Evolutionary conservation across 2,113 vertebrate species (phyloP), one percentile per base, ranked within the genome.

Genomic region (Toxotes chatareus): DNA sequence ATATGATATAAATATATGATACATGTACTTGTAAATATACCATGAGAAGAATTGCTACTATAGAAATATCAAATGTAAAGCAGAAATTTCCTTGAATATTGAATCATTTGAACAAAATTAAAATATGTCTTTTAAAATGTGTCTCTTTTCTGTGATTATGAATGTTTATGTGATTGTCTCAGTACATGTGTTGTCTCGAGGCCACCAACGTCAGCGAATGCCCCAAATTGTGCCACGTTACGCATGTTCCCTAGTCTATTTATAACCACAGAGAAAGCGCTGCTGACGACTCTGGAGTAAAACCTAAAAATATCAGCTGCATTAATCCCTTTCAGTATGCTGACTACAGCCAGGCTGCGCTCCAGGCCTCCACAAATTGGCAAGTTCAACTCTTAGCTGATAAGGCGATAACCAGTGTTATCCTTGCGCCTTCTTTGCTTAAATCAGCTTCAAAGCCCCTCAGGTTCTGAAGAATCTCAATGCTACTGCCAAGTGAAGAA

Each of bases 341-440:
- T 86, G 88, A 85, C 80, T 74, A 56, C 77, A 72, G 80, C 70
- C 84, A 68, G 65, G 76, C 59, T 60, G 40, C 69, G 49, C 80
- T 85, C 31, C 62, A 78, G 79, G 76, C 67, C 0, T 1, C 59
- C 17, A 10, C 86, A 83, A 81, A 80, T 65, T 84, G 76, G 57
- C 47, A 88, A 86, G 82, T 87, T 86, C 87, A 83, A 72, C 69
- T 88, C 83, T 84, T 89, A 94, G 92, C 92, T 87, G 76, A 80
- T 94, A 93, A 95, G 85, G 73, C 59, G 86, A 95, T 94, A 91
- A 92, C 85, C 88, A 76, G 86, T 64, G 63, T 93, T 94, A 93
- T 78, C 80, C 75, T 82, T 65, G 57, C 3, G 55, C 59, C 83
- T 82, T 83, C 86, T 87, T 87, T 81, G 78, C 87, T 90, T 88